Evolutionary conservation across 1,140 invertebrate genomes (phyloP).

Genomic region (Paramacrobiotus metropolitanus): DNA sequence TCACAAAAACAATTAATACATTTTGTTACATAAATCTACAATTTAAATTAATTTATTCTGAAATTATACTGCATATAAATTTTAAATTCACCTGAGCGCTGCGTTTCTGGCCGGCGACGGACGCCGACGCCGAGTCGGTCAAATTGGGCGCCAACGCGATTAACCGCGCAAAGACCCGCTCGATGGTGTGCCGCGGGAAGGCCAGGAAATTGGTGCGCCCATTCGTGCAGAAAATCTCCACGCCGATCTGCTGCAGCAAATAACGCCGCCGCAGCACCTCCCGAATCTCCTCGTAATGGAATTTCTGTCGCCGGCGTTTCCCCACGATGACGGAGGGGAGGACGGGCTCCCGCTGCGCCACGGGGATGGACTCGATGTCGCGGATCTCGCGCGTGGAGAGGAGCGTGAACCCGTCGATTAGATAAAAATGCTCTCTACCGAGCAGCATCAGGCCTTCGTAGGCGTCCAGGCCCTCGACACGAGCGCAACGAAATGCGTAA

Average conservation of each 20-base stretch:
- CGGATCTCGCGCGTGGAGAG: conserved; percentile 78
- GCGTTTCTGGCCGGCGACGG: conserved; percentile 80
- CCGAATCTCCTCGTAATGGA: conserved; percentile 86
- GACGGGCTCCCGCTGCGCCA: conserved; percentile 7
- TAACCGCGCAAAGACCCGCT: conserved; percentile 56
- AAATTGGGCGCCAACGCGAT: conserved; percentile 74
- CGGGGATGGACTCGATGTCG: conserved; percentile 31
- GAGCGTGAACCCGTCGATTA: conserved; percentile 92
- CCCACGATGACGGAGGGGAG: background rate
- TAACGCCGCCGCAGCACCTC: conserved; percentile 41
- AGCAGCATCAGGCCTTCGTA: conserved; percentile 85
- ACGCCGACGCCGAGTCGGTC: conserved; percentile 74
- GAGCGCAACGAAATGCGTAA: conserved; percentile 87
- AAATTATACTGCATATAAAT: too few species aligned
- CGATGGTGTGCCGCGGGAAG: conserved; percentile 76
- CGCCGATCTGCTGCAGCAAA: conserved; percentile 65
- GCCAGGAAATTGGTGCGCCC: conserved; percentile 88
- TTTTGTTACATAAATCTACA: too few species aligned
- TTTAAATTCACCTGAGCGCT: conserved; percentile 70
- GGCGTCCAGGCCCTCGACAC: conserved; percentile 90
- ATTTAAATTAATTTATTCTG: too few species aligned
- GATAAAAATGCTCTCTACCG: conserved; percentile 90
- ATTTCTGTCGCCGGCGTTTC: conserved; percentile 36
- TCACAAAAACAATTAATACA: too few species aligned
- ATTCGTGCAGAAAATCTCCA: conserved; percentile 93